phyloP scores from a whole-genome alignment of 2,888 invertebrate genomes.

The Mythimna vitellina region DNA sequence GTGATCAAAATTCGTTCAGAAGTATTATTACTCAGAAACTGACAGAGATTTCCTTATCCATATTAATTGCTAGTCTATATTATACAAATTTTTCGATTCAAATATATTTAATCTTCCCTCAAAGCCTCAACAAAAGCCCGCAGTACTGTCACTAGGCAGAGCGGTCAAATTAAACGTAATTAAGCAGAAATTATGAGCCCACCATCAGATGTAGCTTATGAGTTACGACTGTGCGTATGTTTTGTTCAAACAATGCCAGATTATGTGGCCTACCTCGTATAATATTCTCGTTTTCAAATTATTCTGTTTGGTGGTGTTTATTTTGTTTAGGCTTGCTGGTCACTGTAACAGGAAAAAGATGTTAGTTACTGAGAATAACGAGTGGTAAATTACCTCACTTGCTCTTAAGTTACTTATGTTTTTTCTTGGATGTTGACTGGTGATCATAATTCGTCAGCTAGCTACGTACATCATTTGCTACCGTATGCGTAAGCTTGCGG shows the following conservation, averaged over 20 bases:
- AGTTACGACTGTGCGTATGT: conserved; percentile 37
- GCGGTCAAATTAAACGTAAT: conserved; percentile 55
- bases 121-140: conserved; percentile 8
- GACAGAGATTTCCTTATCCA: too few species aligned
- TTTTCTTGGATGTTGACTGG: neutral
- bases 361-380: neutral
- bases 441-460: neutral
- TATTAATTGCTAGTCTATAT: too few species aligned
- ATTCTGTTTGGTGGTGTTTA: neutral
- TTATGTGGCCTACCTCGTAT: conserved; percentile 8
- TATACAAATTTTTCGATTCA: too few species aligned
- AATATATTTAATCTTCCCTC: neutral
- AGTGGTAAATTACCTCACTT: neutral
- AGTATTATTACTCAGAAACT: too few species aligned
- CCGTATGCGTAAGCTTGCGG: too few species aligned
- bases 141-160: conserved; percentile 6
- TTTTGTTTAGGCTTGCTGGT: conserved; percentile 4
- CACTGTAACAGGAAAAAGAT: conserved; percentile 1
- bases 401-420: neutral
- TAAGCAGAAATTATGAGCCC: conserved; percentile 54
- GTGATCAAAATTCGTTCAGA: too few species aligned
- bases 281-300: conserved; percentile 13
- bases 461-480: too few species aligned
- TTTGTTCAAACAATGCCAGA: conserved; percentile 1
- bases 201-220: conserved; percentile 37